Evolutionary conservation across 2,113 vertebrate genomes (phyloP).

Genomic region (Petrocephalus microphthalmus): DNA sequence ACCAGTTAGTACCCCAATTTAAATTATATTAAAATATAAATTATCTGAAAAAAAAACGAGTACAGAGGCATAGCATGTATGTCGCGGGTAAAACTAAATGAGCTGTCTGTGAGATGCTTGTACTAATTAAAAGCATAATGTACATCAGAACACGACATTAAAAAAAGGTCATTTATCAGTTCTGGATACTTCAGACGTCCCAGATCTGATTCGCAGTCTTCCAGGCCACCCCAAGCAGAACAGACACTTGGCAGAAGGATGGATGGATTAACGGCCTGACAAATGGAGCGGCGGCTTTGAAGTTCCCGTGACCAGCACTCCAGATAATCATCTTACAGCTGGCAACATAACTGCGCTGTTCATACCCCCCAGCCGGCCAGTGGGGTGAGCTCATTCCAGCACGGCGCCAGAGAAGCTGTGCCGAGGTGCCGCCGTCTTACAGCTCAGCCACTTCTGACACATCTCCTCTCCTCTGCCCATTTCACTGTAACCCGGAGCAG

Average conservation of each 20-base stretch:
- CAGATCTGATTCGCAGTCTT: not conserved
- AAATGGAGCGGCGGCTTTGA: not conserved
- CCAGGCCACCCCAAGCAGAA: not conserved
- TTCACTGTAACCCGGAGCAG: not conserved
- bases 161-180: not conserved
- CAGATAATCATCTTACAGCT: not conserved
- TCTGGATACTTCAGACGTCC: not conserved
- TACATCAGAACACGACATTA: not conserved
- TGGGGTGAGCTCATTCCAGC: not conserved
- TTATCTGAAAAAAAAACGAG: not conserved
- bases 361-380: not conserved
- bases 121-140: not conserved
- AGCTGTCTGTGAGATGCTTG: not conserved
- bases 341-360: not conserved
- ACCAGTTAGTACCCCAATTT: not conserved
- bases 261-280: not conserved
- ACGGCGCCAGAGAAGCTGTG: not conserved
- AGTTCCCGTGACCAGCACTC: not conserved
- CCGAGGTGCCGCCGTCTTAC: not conserved
- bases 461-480: not conserved
- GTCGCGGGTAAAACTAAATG: not conserved
- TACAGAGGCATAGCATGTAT: not conserved
- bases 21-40: no score
- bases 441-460: not conserved
- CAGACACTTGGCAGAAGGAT: not conserved